phyloP scores from a whole-genome alignment of 2,797 vertebrate species.

The Syngnathus rostellatus region DNA sequence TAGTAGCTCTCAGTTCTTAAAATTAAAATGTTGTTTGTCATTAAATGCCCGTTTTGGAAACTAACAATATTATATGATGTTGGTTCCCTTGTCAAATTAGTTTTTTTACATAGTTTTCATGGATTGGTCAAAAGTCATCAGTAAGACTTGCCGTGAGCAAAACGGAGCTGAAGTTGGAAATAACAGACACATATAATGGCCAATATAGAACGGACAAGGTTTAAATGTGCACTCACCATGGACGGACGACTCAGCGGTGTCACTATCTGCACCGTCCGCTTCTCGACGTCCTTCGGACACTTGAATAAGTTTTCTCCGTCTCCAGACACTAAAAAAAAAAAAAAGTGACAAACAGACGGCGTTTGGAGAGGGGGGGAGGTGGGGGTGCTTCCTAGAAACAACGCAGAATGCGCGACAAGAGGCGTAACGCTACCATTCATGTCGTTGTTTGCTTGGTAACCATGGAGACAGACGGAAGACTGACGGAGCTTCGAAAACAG shows the following conservation, averaged over 20 bases:
- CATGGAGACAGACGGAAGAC: not conserved
- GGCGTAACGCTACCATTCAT: not conserved
- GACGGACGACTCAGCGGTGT: not conserved
- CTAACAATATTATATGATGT: no score
- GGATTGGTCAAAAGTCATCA: no score
- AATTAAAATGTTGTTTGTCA: no score
- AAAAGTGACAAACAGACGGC: not conserved
- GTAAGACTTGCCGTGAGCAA: no score
- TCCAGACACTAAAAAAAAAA: not conserved
- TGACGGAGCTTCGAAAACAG: not conserved
- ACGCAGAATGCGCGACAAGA: not conserved
- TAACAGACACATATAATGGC: not conserved
- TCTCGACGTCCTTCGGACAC: not conserved
- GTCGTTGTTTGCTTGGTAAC: not conserved
- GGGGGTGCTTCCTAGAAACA: not conserved
- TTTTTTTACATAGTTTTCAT: no score
- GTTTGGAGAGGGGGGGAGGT: not conserved
- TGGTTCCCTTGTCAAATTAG: no score
- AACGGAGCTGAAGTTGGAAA: no score
- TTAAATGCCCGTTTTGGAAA: no score
- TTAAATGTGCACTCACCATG: not conserved
- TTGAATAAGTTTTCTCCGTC: not conserved
- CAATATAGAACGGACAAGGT: not conserved
- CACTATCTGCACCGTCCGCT: not conserved
- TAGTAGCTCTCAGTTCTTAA: no score